phyloP scores from a whole-genome alignment of 2,113 vertebrate genomes.

The Catharus minimus region DNA sequence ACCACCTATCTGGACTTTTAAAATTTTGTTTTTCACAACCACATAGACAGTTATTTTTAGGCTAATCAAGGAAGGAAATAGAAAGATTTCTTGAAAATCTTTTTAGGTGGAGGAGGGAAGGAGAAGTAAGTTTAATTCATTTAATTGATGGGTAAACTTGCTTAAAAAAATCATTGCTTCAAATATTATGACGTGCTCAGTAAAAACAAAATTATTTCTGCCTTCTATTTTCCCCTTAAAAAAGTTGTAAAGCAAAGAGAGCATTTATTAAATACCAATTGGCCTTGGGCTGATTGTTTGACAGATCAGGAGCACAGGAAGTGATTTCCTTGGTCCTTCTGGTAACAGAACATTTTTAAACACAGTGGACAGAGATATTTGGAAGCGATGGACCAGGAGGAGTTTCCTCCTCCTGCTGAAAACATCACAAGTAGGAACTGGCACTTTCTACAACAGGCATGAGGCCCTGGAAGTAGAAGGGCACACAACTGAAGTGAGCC shows the following conservation, averaged over 20 bases:
- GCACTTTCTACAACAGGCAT: background rate
- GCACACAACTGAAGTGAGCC: background rate
- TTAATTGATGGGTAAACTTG: background rate
- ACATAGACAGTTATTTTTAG: background rate
- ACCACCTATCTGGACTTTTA: background rate
- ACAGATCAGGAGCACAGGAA: background rate
- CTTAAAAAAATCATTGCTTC: background rate
- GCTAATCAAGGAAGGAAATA: background rate
- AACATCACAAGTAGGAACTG: background rate
- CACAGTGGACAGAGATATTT: background rate
- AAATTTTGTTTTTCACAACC: background rate
- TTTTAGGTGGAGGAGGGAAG: background rate
- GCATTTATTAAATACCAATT: background rate
- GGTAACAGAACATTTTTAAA: background rate
- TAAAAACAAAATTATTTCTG: background rate
- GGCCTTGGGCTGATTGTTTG: background rate
- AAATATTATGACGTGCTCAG: background rate
- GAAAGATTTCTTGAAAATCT: background rate
- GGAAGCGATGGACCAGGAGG: background rate
- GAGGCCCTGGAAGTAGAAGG: background rate
- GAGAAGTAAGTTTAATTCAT: background rate
- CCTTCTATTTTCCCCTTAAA: background rate
- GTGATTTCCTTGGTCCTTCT: background rate
- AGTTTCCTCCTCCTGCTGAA: background rate
- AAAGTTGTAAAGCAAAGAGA: background rate